These are phyloP conservation scores for Synergus umbraculus DNA, from an alignment of 2,888 invertebrate species.

Conservation along the genomic window DNA sequence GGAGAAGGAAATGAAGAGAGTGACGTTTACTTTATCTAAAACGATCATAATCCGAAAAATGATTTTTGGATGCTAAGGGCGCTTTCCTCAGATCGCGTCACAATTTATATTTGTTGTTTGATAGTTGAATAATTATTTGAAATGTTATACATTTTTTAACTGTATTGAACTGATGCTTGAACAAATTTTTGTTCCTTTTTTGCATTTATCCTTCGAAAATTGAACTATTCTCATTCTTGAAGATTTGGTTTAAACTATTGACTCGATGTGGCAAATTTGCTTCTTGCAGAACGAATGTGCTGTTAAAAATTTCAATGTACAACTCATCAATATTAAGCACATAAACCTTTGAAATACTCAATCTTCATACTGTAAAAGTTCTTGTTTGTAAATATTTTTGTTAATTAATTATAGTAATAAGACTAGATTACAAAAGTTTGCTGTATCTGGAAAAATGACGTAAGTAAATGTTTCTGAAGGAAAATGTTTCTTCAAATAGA, in stretches of 20 bases:
- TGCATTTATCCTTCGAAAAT: not conserved
- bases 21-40: no score
- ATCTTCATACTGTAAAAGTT: constrained; percentile 43
- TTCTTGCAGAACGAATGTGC: not conserved
- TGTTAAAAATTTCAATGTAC: not conserved
- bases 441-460: not conserved
- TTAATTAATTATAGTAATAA: constrained; percentile 44
- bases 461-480: constrained; percentile 2
- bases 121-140: constrained; percentile 10
- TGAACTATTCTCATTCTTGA: not conserved
- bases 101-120: not conserved
- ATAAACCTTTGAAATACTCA: constrained; percentile 13
- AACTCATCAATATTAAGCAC: not conserved
- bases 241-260: not conserved
- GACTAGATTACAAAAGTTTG: not conserved
- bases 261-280: not conserved
- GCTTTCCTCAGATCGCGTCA: not conserved
- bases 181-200: constrained; percentile 22
- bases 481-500: constrained; percentile 11
- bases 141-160: constrained; percentile 17
- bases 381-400: constrained; percentile 43
- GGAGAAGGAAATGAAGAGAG: no score
- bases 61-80: no score
- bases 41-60: no score
- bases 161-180: constrained; percentile 9